Evolutionary conservation across 2,113 vertebrate genomes (phyloP).

Genomic region (Polyodon spathula): DNA sequence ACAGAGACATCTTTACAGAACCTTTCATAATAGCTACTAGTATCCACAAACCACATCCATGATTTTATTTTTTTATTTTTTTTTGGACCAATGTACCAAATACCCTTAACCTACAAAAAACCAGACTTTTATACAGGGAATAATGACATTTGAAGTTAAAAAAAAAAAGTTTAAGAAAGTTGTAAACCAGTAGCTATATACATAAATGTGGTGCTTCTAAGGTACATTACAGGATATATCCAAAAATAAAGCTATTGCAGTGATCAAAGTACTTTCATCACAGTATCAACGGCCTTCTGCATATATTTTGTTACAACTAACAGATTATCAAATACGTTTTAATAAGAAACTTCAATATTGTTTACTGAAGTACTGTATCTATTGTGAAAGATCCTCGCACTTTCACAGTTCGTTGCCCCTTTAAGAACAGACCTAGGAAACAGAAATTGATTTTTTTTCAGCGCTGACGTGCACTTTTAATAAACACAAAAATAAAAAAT

Average conservation of each 20-base stretch:
- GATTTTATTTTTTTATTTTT: too few species aligned
- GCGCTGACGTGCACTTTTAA: too few species aligned
- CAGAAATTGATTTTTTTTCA: too few species aligned
- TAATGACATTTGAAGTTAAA: conserved; percentile 17
- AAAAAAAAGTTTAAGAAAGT: conserved; percentile 24
- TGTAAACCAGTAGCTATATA: conserved; percentile 22
- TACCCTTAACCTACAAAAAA: too few species aligned
- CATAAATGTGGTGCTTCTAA: conserved; percentile 34
- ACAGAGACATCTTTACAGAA: too few species aligned
- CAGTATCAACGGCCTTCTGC: conserved; percentile 76
- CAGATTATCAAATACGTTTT: conserved; percentile 70
- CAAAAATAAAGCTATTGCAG: conserved; percentile 66
- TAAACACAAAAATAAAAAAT: too few species aligned
- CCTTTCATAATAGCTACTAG: too few species aligned
- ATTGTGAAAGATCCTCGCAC: too few species aligned
- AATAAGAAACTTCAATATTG: conserved; percentile 48
- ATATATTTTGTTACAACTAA: conserved; percentile 53
- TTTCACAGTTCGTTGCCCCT: too few species aligned
- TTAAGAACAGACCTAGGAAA: too few species aligned
- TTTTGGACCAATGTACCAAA: too few species aligned
- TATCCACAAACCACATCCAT: too few species aligned
- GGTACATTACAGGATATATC: conserved; percentile 59
- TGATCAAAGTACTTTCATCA: conserved; percentile 66
- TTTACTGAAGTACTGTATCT: conserved; percentile 67
- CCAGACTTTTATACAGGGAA: conserved; percentile 1